phyloP scores from a whole-genome alignment of 2,888 invertebrate species.

The Artemia sinica region DNA sequence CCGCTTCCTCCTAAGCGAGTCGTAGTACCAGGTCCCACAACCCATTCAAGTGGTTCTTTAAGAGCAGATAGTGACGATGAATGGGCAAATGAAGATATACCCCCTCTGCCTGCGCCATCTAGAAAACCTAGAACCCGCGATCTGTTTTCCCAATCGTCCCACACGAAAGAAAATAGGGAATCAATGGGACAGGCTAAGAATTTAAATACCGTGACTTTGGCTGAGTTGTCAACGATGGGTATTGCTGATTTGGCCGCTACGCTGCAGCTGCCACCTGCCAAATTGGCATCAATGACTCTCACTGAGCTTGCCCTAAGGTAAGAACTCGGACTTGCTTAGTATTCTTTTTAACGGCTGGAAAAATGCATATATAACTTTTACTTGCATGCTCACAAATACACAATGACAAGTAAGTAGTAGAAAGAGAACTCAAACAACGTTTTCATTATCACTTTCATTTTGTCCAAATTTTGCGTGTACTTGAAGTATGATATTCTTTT shows the following conservation, averaged over 20 bases:
- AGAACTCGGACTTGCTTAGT: conserved; percentile 16
- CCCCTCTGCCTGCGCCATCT: conserved; percentile 19
- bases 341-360: too few species aligned
- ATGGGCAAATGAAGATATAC: conserved; percentile 15
- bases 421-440: too few species aligned
- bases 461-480: too few species aligned
- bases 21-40: conserved; percentile 41
- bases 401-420: too few species aligned
- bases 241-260: conserved; percentile 59
- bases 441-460: too few species aligned
- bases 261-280: conserved; percentile 54
- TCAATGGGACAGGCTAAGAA: conserved; percentile 28
- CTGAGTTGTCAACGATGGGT: conserved; percentile 60
- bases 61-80: conserved; percentile 11
- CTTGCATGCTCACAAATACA: too few species aligned
- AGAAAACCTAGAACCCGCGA: conserved; percentile 16
- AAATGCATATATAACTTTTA: too few species aligned
- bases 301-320: conserved; percentile 46
- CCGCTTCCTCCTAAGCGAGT: conserved; percentile 53
- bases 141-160: not conserved
- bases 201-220: conserved; percentile 54
- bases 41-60: conserved; percentile 37
- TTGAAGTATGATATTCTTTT: too few species aligned
- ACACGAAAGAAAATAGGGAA: not conserved
- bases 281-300: conserved; percentile 65